These are phyloP conservation scores for Drosophila buzzatii DNA, from an alignment of 2,888 invertebrate species.

Conservation along the genomic window DNA sequence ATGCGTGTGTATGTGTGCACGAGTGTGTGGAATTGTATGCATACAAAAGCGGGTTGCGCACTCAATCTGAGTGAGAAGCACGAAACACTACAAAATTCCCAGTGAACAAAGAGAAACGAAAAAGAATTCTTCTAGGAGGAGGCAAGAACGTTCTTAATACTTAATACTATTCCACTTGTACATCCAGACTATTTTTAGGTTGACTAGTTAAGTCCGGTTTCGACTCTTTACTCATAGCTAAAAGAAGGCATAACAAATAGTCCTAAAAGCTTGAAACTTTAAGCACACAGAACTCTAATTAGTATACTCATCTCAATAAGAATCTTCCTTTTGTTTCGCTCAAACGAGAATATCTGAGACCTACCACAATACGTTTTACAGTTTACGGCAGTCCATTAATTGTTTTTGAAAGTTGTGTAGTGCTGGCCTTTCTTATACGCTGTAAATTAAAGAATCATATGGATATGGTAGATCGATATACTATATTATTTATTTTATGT, in stretches of 20 bases:
- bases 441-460: not conserved
- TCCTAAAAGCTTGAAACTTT: not conserved
- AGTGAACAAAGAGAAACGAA: conserved; percentile 47
- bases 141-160: conserved; percentile 2
- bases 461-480: too few species aligned
- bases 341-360: conserved; percentile 6
- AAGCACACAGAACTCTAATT: not conserved
- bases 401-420: not conserved
- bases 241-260: not conserved
- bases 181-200: conserved; percentile 24
- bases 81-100: conserved; percentile 4
- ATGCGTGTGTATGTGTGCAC: not conserved
- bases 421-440: not conserved
- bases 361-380: conserved; percentile 34
- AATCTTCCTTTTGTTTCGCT: not conserved
- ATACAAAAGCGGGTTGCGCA: conserved; percentile 41
- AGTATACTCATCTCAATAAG: not conserved
- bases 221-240: not conserved
- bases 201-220: conserved; percentile 6
- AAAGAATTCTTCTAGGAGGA: conserved; percentile 59
- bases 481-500: too few species aligned
- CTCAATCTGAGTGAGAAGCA: conserved; percentile 21
- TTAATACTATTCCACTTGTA: not conserved
- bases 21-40: conserved; percentile 11
- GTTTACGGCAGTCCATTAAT: not conserved